Conservation (phyloP, 2,113 vertebrate species). For the Brachypteracias leptosomus region DNA sequence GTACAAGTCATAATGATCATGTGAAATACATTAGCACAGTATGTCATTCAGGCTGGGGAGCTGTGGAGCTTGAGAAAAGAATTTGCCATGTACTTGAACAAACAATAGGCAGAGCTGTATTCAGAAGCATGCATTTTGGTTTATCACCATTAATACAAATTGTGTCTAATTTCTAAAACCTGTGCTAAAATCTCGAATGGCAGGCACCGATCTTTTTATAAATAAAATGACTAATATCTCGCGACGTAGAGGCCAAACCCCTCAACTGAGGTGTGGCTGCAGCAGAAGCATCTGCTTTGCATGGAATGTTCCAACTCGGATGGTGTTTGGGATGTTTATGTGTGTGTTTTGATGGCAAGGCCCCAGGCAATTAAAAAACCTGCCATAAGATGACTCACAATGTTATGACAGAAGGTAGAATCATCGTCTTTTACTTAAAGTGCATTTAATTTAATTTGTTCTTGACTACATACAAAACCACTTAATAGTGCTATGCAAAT, state of each 20-base stretch:
- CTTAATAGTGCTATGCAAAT: background rate
- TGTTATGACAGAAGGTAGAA: constrained; percentile 20
- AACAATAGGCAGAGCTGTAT: background rate
- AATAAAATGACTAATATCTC: background rate
- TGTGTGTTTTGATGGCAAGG: constrained; percentile 1
- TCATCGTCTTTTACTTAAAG: background rate
- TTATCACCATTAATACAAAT: background rate
- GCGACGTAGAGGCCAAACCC: background rate
- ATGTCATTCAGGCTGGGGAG: background rate
- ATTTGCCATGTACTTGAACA: background rate
- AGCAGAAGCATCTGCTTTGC: background rate
- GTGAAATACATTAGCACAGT: background rate
- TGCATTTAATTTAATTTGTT: constrained; percentile 3
- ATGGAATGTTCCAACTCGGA: constrained; percentile 26
- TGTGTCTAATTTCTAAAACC: constrained; percentile 5
- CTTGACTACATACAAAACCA: background rate
- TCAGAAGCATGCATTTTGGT: background rate
- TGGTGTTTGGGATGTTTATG: background rate
- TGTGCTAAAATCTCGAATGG: background rate
- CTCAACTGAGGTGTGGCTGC: constrained; percentile 25
- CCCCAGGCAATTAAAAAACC: background rate
- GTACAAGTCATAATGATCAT: background rate
- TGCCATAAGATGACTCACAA: constrained; percentile 18
- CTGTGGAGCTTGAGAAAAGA: background rate
- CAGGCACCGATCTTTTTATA: background rate